Evolutionary conservation across 1,140 invertebrate genomes (phyloP), one percentile per base, ranked within the genome.

Genomic region (Antheraea mylitta): DNA sequence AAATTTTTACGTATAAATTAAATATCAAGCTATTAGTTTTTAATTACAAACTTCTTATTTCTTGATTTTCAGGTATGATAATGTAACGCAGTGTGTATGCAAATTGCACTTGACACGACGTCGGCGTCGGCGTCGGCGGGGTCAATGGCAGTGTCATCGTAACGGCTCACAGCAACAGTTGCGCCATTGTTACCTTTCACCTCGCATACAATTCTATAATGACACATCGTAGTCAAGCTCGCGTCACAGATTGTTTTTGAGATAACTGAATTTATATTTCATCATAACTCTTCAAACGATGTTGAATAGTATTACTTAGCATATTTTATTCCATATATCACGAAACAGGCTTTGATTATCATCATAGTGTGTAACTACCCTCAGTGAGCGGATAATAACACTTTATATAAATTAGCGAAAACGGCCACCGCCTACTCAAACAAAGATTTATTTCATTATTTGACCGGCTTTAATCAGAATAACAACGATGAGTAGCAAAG

Each of bases 61-160:
- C 45, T 13, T 53, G 9, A 53, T 1, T 16, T 53, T 53, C 45
- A 53, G 45, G 70, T 62, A 65, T 59, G 30, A 67, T 67, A 66
- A 45, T n/a, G 67, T 64, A 68, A 65, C 69, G 75, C 70, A 77
- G 68, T 58, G 72, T 68, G 58, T 72, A 69, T 68, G 73, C 68
- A 64, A 60, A 58, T 75, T 87, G 82, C 86, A 87, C 85, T 88
- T 89, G 82, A 85, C 83, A 83, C 81, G 66, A 76, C 71, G 70
- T 70, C 74, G 74, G 67, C 75, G 75, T 67, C 81, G 66, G 77
- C 71, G 70, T 71, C 75, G 74, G 67, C 75, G 75, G 69, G 85
- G 83, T 89, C 85, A 87, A 82, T 81, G 83, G 78, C 83, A 81
- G 73, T 65, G 58, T 66, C 77, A 75, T 78, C 78, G 82, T 80